Evolutionary conservation across 2,888 invertebrate genomes (phyloP), one percentile per base, ranked within the genome.

Genomic region (Pachydiplax longipennis): DNA sequence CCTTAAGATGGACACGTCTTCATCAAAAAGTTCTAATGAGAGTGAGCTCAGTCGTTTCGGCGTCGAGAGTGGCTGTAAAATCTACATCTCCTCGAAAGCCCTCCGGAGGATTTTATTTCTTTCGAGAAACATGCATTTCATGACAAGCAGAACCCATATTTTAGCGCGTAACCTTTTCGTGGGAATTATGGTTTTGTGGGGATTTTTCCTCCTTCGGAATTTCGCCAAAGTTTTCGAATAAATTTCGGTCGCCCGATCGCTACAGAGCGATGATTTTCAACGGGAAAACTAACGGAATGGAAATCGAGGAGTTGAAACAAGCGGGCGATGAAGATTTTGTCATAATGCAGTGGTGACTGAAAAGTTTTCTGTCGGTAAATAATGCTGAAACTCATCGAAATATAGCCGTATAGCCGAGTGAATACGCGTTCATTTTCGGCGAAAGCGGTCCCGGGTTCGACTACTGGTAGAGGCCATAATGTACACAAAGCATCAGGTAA

Each of bases 11-110:
- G 61, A 65, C 87, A 35, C 87, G 87, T 83, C 61, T 48, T 61
- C 87, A 87, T 87, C 87, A 87, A 65, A 87, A 87, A 87, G 65
- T 87, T 87, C 61, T 61, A 61, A 87, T 61, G 87, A 65, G 87
- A 61, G 61, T 15, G 37, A 58, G 53, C 25, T 22, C 31, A 35
- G 5, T 13, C 13, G 25, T 65, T 65, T 65, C 65, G 58, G 13
- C 58, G 53, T 35, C 5, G 83, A 53, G 35, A 35, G 58, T 22
- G 65, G 61, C 87, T 61, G 61, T 87, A 87, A 87, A 87, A 87
- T 61, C 58, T 61, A 61, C 37, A 53, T 61, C 87, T 87, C 61
- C 87, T 61, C 61, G 37, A 65, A 87, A 87, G 87, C 87, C 87
- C 61, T 22, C 22, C 31, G 87, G 12, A n/a, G 61, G 18, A 61